Evolutionary conservation across 2,113 vertebrate species (phyloP), one percentile per base, ranked within the genome.

Genomic region (Phaethornis superciliosus): DNA sequence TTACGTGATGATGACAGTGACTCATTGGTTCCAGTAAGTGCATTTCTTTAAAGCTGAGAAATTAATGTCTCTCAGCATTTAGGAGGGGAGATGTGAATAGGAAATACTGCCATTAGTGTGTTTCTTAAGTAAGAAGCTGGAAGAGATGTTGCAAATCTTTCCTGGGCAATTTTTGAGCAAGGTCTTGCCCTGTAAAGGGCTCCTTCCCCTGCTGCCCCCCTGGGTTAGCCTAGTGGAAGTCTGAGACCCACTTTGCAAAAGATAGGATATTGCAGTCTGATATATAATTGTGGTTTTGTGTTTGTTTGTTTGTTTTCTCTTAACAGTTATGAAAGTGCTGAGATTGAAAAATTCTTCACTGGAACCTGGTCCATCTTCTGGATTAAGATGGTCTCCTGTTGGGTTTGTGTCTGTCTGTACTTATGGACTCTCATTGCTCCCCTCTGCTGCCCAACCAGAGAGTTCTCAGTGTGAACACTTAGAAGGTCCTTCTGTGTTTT

Each of bases 21-120:
- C 99, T 95, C 99, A 99, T 88, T 99, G 99, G 99, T 99, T 99
- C 97, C 98, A 99, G 99, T 99, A 97, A 98, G 99, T 98, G 16
- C 55, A 12, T 75, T 92, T 93, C 42, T 59, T 51, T 55, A 82
- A 70, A 54, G n/a, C 12, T 2, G 4, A 35, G 19, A 84, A 79
- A 33, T 67, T 58, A 30, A 21, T 2, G 0, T 47, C 20, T 70
- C 10, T 70, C 11, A 79, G 47, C 15, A 0, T 58, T 91, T 35
- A 44, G 24, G 40, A 63, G 7, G 28, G 32, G 19, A 89, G 46
- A 54, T 46, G 7, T 17, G 58, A 65, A 40, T 0, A 0, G 71
- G n/a, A 89, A 44, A 10, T 87, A 79, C 63, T 91, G 24, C 49
- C 10, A 1, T 51, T 68, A 59, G 21, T 15, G 23, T 46, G 13